Base-by-base conservation (phyloP, 1,140 invertebrate species). In the Caenorhabditis latens region DNA sequence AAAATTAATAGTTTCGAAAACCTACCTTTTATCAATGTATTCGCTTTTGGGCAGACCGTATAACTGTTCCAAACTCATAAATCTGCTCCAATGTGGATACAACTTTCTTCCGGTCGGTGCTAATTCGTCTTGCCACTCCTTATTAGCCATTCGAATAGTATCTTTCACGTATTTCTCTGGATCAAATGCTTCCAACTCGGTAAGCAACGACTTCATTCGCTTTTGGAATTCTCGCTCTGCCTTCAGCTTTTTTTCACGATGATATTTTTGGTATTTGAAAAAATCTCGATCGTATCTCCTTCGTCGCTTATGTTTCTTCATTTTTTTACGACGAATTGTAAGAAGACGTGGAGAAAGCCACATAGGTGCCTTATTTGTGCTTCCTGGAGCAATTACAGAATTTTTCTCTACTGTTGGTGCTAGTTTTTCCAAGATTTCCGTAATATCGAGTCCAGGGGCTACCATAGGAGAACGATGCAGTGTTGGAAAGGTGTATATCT, bases 251-350 rank as follows among this genome's bases (percentile, higher is more conserved):
- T 91, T 91, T 58, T 91, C 87, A 5, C 89, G 53, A 55, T 91
- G 91, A 55, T 89, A 90, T 42, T 89, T 92, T 43, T 90, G 85
- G 58, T 91, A 90, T 87, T 92, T 91, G 84, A 88, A 91, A 83
- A 65, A 92, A 48, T 91, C 91, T 43, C 91, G 86, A 42, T 91
- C 84, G 55, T 89, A 90, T 19, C 91, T 89, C 91, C 90, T 91
- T 63, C 85, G 83, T 61, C 91, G 48, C 90, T 91, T 91, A 50
- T 92, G 91, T 57, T 91, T 91, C 84, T 91, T 92, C 91, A 91
- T 91, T 86, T 92, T 92, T 57, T 90, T 91, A 63, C 91, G 67
- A 2, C 91, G 84, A 57, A 90, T 90, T 19, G 88, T 90, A 42
- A 90, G 83, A 58, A 90, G 91, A 46, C 89, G 79, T 32, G 89